Percentiles rank a stretch among this genome's conserved stretches.
Evolutionary conservation across 2,113 vertebrate genomes (phyloP).

Genomic region (Gymnarchus niloticus): DNA sequence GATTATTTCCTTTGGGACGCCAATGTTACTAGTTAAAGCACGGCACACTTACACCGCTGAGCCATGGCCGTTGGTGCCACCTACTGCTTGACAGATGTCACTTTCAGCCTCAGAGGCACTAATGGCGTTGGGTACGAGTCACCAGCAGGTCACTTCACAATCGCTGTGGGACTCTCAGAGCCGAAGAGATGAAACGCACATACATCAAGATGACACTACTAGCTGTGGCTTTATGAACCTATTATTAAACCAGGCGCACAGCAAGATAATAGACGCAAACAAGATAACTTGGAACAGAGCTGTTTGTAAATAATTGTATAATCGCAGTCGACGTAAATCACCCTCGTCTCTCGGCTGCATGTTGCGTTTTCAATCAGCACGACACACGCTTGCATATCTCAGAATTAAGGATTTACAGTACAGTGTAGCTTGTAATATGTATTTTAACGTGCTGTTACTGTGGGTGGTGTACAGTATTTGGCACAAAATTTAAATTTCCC

Average conservation of each 20-base stretch:
- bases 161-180: neutral
- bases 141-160: conserved; percentile 15
- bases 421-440: neutral
- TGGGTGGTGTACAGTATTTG: neutral
- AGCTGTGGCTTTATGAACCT: neutral
- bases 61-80: conserved; percentile 18
- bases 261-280: neutral
- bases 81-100: conserved; percentile 23
- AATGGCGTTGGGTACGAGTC: neutral
- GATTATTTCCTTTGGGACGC: neutral
- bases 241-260: neutral
- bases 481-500: neutral
- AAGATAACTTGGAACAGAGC: neutral
- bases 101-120: neutral
- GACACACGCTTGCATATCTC: neutral
- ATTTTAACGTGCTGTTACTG: neutral
- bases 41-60: neutral
- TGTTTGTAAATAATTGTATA: neutral
- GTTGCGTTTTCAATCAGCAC: neutral
- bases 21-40: conserved; percentile 1
- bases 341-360: too few species aligned
- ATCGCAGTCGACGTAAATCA: neutral
- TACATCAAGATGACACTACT: conserved; percentile 10
- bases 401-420: neutral
- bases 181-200: neutral